Evolutionary conservation across 2,797 vertebrate genomes (phyloP).

Genomic region (Crenichthys baileyi): DNA sequence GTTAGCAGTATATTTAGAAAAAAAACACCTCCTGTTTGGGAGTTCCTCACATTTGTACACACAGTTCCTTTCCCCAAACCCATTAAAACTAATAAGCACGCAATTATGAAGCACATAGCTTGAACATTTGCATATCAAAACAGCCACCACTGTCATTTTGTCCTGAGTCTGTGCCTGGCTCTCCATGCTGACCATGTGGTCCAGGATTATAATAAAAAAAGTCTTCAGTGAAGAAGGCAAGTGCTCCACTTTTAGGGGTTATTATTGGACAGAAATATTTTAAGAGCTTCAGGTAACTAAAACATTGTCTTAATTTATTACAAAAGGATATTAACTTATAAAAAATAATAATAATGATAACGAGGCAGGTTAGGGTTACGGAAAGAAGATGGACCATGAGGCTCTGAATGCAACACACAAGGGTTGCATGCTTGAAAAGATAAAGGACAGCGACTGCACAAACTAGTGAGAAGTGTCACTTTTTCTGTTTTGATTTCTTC

Average conservation of each 20-base stretch:
- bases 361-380: conserved; percentile 34
- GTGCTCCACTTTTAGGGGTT: conserved; percentile 49
- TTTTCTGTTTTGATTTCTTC: conserved; percentile 41
- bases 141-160: conserved; percentile 68
- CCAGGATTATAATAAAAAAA: conserved; percentile 69
- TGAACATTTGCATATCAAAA: conserved; percentile 75
- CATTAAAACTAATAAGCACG: conserved; percentile 76
- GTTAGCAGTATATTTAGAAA: conserved; percentile 47
- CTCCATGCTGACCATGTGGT: conserved; percentile 69
- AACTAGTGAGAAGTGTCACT: conserved; percentile 63
- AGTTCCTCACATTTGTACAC: conserved; percentile 53
- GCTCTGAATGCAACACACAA: conserved; percentile 45
- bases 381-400: not conserved
- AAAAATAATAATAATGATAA: conserved; percentile 23
- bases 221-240: conserved; percentile 45
- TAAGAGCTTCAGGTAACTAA: conserved; percentile 49
- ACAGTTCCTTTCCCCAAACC: conserved; percentile 66
- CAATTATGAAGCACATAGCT: conserved; percentile 69
- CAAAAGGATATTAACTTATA: conserved; percentile 40
- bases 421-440: conserved; percentile 59
- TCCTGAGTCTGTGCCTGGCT: conserved; percentile 67
- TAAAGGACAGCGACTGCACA: conserved; percentile 61
- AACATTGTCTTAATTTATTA: conserved; percentile 65
- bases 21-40: conserved; percentile 54
- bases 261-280: conserved; percentile 81